Evolutionary conservation across 2,797 vertebrate species (phyloP).

Genomic region (Acipenser transmontanus): DNA sequence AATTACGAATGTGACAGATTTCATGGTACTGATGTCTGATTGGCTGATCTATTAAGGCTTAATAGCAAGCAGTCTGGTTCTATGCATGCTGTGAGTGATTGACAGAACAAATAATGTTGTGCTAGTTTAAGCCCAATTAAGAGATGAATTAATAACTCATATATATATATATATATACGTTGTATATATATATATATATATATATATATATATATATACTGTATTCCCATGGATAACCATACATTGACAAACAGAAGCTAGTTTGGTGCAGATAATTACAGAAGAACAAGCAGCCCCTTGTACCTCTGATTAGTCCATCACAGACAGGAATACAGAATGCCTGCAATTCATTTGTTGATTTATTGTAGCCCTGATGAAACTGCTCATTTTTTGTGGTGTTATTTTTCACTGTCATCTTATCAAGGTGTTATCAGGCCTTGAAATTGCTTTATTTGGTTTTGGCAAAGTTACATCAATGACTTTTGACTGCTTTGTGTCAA

Average conservation of each 20-base stretch:
- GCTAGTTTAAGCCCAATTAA: too few species aligned
- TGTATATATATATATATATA: too few species aligned
- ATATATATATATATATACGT: too few species aligned
- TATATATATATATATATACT: background rate
- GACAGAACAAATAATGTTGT: too few species aligned
- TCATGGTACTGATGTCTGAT: too few species aligned
- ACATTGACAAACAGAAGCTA: background rate
- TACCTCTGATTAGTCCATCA: constrained; percentile 54
- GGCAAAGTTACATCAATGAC: constrained; percentile 70
- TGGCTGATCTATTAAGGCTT: too few species aligned
- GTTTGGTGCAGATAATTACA: constrained; percentile 5
- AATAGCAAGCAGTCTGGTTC: too few species aligned
- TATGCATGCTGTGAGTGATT: too few species aligned
- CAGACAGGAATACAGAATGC: constrained; percentile 40
- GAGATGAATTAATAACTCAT: too few species aligned
- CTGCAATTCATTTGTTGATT: constrained; percentile 54
- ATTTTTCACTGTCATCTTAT: constrained; percentile 66
- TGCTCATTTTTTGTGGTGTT: constrained; percentile 52
- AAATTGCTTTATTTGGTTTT: constrained; percentile 65
- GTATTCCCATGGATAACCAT: constrained; percentile 2
- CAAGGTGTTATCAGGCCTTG: constrained; percentile 54
- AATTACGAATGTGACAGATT: too few species aligned
- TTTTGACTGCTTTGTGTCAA: constrained; percentile 51
- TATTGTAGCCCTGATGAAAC: constrained; percentile 56
- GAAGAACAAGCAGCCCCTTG: constrained; percentile 19